These are phyloP conservation scores for Linepithema humile DNA, from an alignment of 1,140 invertebrate genomes.

Conservation along the genomic window DNA sequence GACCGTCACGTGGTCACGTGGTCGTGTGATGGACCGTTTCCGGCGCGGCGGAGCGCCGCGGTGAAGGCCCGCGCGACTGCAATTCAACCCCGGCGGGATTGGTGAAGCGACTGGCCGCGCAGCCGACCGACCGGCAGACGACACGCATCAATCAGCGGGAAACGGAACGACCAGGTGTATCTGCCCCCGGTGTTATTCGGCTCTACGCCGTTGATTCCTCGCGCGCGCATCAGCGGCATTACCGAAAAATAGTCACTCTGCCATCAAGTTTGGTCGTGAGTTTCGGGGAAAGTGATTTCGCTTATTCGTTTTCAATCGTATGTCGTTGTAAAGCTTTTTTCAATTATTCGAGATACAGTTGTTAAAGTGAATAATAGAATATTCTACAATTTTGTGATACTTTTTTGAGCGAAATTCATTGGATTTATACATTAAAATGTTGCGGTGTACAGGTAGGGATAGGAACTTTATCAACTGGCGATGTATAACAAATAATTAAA, in stretches of 20 bases:
- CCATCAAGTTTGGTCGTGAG: neutral
- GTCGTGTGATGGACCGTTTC: conserved; percentile 83
- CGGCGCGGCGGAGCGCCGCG: conserved; percentile 79
- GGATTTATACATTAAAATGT: neutral
- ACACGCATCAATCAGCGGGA: conserved; percentile 80
- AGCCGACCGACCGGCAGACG: conserved; percentile 71
- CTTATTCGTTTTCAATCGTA: conserved; percentile 12
- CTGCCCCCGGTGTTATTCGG: conserved; percentile 55
- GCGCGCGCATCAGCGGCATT: neutral
- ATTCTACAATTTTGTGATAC: neutral
- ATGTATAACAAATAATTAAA: neutral
- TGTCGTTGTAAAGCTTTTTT: neutral
- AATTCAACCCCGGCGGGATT: conserved; percentile 69
- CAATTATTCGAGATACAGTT: neutral
- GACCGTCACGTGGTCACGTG: conserved; percentile 83
- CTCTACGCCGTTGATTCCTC: conserved; percentile 38
- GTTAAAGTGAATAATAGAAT: neutral
- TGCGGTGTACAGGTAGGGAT: too few relatives aligned
- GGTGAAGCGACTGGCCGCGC: conserved; percentile 58
- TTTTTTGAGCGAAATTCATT: too few relatives aligned
- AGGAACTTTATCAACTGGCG: neutral
- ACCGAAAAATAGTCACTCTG: conserved; percentile 9
- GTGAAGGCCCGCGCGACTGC: conserved; percentile 73
- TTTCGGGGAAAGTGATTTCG: conserved; percentile 23
- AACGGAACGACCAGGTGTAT: conserved; percentile 68